phyloP scores from a whole-genome alignment of 2,113 vertebrate genomes.

The Halcyon malimbica region DNA sequence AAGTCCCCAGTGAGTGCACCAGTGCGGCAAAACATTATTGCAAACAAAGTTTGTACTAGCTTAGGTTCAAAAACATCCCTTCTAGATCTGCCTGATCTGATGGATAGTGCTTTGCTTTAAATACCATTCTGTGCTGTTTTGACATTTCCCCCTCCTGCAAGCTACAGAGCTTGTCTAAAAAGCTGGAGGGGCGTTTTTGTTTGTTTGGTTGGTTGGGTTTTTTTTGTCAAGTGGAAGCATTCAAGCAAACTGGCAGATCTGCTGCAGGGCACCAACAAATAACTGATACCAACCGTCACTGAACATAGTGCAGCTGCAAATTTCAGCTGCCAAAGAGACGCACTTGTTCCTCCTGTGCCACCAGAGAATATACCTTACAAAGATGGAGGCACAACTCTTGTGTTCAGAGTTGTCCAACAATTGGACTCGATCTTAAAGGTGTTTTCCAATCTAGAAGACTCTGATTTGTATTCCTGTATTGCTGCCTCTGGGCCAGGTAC shows the following conservation, averaged over 20 bases:
- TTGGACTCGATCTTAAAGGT: no score
- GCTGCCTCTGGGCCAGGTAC: neutral
- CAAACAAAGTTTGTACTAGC: neutral
- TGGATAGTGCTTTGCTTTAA: neutral
- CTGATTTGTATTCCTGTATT: no score
- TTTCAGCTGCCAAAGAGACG: neutral
- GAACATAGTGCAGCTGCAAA: neutral
- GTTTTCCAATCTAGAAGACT: no score
- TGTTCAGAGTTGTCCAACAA: no score
- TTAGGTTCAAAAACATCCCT: neutral
- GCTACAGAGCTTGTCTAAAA: neutral
- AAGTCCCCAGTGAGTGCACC: neutral
- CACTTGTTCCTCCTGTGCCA: neutral
- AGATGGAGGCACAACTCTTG: neutral
- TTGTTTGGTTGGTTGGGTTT: neutral
- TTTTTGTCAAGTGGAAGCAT: neutral
- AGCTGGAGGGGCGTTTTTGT: neutral
- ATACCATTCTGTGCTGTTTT: neutral
- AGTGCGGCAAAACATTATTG: neutral
- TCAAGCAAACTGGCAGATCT: neutral
- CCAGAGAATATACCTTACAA: neutral
- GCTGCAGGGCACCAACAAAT: neutral
- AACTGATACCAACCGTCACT: neutral
- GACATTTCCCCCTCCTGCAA: neutral
- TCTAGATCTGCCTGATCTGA: neutral